Conservation (phyloP, 64 coral and sea anemone species). For the Stichodactyla helianthus region DNA sequence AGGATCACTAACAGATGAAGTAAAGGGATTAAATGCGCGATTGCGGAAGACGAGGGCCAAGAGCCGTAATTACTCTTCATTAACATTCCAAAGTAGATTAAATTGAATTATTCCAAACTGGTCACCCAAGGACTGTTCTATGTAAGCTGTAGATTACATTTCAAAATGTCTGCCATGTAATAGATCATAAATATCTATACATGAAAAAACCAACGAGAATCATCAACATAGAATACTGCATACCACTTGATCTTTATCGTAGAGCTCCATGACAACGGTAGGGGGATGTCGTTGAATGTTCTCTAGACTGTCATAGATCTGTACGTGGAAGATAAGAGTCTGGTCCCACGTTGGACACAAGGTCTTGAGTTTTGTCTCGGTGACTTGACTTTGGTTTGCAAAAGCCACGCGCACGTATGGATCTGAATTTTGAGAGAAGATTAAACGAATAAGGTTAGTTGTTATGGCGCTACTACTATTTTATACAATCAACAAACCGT, state of each 20-base stretch:
- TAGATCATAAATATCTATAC: neutral
- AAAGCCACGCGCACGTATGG: slow-evolving; percentile 77
- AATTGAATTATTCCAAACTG: too few species aligned
- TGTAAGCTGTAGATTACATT: neutral
- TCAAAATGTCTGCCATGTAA: neutral
- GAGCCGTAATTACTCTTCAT: too few species aligned
- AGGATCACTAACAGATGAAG: too few species aligned
- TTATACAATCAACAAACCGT: too few species aligned
- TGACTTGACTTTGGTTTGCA: slow-evolving; percentile 74
- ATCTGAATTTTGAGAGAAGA: slow-evolving; percentile 24
- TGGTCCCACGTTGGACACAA: slow-evolving; percentile 91
- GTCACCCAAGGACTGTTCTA: too few species aligned
- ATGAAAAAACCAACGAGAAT: neutral
- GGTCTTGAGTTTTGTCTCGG: slow-evolving; percentile 56
- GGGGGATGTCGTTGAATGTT: slow-evolving; percentile 63
- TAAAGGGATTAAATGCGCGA: too few species aligned
- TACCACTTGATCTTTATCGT: slow-evolving; percentile 74
- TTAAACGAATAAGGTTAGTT: neutral
- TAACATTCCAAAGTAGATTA: too few species aligned
- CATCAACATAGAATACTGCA: neutral
- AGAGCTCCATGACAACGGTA: slow-evolving; percentile 66
- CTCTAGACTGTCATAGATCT: slow-evolving; percentile 70
- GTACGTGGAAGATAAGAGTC: slow-evolving; percentile 79
- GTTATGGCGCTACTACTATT: too few species aligned
- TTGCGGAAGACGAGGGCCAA: too few species aligned